Evolutionary conservation across 2,888 invertebrate genomes (phyloP).

Genomic region (Lysandra bellargus): DNA sequence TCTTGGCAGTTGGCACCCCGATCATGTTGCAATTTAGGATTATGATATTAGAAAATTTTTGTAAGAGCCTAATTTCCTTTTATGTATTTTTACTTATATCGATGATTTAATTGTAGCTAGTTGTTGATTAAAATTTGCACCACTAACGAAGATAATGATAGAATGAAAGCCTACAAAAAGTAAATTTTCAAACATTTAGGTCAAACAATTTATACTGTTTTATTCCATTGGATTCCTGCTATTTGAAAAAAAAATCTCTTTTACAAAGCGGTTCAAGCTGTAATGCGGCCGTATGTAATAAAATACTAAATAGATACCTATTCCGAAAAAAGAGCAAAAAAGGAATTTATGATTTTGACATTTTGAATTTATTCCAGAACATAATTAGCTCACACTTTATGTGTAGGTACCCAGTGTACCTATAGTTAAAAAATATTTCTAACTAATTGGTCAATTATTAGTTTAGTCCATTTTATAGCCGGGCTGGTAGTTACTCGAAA

Average conservation of each 20-base stretch:
- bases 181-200: not conserved
- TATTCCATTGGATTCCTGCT: not conserved
- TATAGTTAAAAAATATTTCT: not conserved
- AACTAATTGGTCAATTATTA: conserved; percentile 44
- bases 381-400: not conserved
- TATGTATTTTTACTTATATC: not conserved
- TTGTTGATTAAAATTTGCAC: not conserved
- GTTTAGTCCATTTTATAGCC: conserved; percentile 1
- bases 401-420: not conserved
- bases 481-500: conserved; percentile 20
- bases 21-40: conserved; percentile 32
- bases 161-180: not conserved
- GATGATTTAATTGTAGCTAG: not conserved
- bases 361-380: not conserved
- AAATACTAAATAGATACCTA: not conserved
- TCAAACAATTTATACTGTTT: conserved; percentile 9
- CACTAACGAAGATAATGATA: not conserved
- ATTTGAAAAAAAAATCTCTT: not conserved
- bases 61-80: not conserved
- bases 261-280: not conserved
- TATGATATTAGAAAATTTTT: not conserved
- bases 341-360: not conserved
- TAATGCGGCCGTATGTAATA: not conserved
- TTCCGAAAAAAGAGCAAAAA: not conserved
- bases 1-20: conserved; percentile 43